Evolutionary conservation across 2,888 invertebrate species (phyloP), one percentile per base, ranked within the genome.

Genomic region (Xestia xanthographa): DNA sequence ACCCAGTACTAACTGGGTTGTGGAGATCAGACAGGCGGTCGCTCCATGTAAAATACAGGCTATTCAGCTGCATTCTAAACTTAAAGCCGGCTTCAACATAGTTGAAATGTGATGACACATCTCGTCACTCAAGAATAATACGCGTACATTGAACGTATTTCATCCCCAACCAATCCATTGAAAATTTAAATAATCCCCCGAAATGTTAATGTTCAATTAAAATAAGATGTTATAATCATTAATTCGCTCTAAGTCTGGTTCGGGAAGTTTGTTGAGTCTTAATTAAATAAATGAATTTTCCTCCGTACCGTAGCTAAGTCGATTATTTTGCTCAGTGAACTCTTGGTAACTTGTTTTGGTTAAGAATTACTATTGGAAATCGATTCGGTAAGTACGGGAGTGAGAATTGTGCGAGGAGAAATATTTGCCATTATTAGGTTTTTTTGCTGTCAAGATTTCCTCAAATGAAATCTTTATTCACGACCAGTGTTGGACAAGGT

Each of bases 211-310:
- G 63, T 71, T 66, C 72, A 78, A 80, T 84, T 80, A 82, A 75
- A 84, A 84, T 86, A 82, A 82, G 73, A 83, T 82, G 79, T 84
- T 83, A 84, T 72, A 85, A 86, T 87, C 81, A 87, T 90, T 89
- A 88, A 90, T 89, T 80, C 77, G 58, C 75, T 82, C 78, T 72
- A 78, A 83, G 72, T 75, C 78, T 83, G 86, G 76, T 87, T 76
- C 82, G 56, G 62, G 70, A 85, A 84, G 78, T 84, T 87, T 77
- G 72, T 73, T 48, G 80, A 73, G 83, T 86, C 89, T 90, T 92
- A 92, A 92, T 92, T 92, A 91, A 91, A 92, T 92, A 90, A 93
- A 91, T 91, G 90, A 91, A 92, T 91, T 84, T 88, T 87, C 73
- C 86, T 75, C 86, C 76, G 86, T 82, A 85, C 72, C 71, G 85